Conservation (phyloP, 2,797 vertebrate species). For the Onychomys leucogaster region DNA sequence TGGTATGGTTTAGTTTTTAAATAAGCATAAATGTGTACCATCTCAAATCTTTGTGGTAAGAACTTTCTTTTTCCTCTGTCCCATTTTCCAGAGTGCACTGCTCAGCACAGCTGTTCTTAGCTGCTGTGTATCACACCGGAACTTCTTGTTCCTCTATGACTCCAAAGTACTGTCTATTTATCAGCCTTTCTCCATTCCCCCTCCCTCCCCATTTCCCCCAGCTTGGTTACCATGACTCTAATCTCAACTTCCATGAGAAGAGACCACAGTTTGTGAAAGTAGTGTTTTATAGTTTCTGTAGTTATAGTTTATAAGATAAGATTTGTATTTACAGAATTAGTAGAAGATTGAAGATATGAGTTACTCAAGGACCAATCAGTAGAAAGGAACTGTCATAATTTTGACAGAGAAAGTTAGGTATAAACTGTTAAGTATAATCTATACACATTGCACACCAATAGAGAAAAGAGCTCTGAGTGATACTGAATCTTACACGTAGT, state of each 20-base stretch:
- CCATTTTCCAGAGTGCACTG: not conserved
- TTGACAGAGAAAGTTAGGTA: not conserved
- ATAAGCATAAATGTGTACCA: not conserved
- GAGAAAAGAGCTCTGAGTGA: not conserved
- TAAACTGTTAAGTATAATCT: not conserved
- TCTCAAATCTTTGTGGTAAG: not conserved
- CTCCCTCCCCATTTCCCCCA: not conserved
- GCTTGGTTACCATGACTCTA: too few relatives aligned
- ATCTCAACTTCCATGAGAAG: not conserved
- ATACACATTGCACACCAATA: not conserved
- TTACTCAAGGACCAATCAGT: not conserved
- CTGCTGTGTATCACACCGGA: too few relatives aligned
- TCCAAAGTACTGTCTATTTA: not conserved
- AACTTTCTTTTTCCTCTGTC: not conserved
- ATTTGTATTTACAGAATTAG: conserved; percentile 1
- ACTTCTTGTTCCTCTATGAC: not conserved
- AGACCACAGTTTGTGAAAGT: not conserved
- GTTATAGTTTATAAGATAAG: not conserved
- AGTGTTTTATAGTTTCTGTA: not conserved
- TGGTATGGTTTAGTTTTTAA: not conserved
- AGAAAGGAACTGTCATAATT: not conserved
- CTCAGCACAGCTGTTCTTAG: not conserved
- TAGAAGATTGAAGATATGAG: not conserved
- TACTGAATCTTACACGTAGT: not conserved
- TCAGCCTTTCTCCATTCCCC: not conserved